phyloP scores from a whole-genome alignment of 2,797 vertebrate species.

The Huso huso region DNA sequence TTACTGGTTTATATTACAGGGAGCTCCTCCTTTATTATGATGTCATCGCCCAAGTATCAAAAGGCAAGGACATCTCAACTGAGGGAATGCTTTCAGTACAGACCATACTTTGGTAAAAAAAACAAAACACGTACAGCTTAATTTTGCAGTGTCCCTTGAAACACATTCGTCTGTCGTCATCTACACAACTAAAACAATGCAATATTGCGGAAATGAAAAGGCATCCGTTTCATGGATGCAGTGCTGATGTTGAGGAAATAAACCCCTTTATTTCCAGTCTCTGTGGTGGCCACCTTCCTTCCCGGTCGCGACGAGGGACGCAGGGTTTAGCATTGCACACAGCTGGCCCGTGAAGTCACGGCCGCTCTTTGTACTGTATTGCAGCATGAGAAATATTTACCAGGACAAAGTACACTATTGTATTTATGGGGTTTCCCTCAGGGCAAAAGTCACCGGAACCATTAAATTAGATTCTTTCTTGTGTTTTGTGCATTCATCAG shows the following conservation, averaged over 20 bases:
- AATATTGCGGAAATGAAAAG: too few species aligned
- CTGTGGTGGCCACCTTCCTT: constrained; percentile 6
- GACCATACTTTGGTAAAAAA: too few species aligned
- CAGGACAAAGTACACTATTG: not conserved
- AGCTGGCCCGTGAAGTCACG: constrained; percentile 12
- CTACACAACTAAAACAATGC: too few species aligned
- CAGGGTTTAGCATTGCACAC: constrained; percentile 1
- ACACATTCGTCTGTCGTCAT: too few species aligned
- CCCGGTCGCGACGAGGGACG: constrained; percentile 13
- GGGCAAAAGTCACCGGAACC: constrained; percentile 8
- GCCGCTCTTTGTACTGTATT: constrained; percentile 12
- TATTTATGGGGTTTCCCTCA: not conserved
- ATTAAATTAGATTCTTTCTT: not conserved
- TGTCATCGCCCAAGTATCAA: too few species aligned
- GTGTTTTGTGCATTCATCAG: not conserved
- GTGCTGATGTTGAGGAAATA: not conserved
- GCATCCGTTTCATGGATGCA: too few species aligned
- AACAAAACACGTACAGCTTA: too few species aligned
- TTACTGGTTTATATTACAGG: too few species aligned
- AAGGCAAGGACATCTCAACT: too few species aligned
- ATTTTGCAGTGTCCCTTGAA: too few species aligned
- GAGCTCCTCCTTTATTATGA: too few species aligned
- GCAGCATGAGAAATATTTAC: constrained; percentile 21
- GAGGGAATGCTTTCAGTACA: too few species aligned
- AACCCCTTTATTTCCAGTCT: not conserved